Evolutionary conservation across 2,888 invertebrate genomes (phyloP).

Genomic region (Mythimna albipuncta): DNA sequence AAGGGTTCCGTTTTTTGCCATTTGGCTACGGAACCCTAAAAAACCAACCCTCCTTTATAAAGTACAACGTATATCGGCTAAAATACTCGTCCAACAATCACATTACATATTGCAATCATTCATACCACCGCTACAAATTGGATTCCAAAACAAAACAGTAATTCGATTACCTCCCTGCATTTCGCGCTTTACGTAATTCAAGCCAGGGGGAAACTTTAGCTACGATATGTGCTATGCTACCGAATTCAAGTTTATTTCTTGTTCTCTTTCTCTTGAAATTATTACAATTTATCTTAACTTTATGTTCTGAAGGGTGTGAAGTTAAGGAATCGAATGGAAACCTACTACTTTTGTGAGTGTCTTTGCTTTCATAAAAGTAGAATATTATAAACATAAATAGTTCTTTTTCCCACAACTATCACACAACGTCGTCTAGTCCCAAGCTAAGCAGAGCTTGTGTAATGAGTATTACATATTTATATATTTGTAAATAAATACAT

Average conservation of each 20-base stretch:
- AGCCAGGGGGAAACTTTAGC: slow-evolving; percentile 62
- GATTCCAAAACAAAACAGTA: slow-evolving; percentile 59
- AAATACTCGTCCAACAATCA: slow-evolving; percentile 45
- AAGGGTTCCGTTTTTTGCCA: no score
- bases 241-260: slow-evolving; percentile 54
- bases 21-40: no score
- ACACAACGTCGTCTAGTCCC: no score
- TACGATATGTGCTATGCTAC: slow-evolving; percentile 66
- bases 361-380: no score
- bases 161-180: slow-evolving; percentile 60
- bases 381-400: no score
- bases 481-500: no score
- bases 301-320: slow-evolving; percentile 7
- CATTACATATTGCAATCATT: slow-evolving; percentile 56
- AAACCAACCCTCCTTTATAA: no score
- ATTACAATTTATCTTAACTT: slow-evolving; percentile 33
- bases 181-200: slow-evolving; percentile 56
- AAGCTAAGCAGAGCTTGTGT: no score
- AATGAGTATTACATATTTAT: no score
- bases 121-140: slow-evolving; percentile 51
- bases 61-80: slow-evolving; percentile 5
- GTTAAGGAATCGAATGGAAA: slow-evolving; percentile 28
- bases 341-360: background rate
- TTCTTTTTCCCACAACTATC: no score
- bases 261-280: slow-evolving; percentile 43